Base-by-base conservation (phyloP, 2,113 vertebrate genomes). In the Syngnathus typhle region DNA sequence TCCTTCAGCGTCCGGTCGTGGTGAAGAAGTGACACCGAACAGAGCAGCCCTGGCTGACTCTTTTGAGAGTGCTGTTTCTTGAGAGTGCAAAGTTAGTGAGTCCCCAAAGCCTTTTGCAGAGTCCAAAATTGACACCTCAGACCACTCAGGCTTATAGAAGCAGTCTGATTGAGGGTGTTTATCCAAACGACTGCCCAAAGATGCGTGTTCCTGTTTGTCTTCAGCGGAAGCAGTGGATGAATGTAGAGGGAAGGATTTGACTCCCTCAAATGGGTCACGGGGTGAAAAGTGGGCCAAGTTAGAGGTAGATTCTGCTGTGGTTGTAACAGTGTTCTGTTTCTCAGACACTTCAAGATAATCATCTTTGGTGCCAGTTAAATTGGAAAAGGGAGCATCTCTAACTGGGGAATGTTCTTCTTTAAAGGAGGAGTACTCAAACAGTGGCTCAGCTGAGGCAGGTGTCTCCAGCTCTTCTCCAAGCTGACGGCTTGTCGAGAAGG, bases 311-410 rank as follows among this genome's bases (percentile, higher is more conserved):
- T 91, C 91, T 19, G 89, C 87, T 41, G 83, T 75, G 51, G 73
- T 78, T 19, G 77, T 55, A 46, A 73, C 13, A 12, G 88, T 72
- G 54, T 84, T 82, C 56, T 89, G 87, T 71, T 94, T 94, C 77
- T 95, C 90, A 19, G 94, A 94, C 39, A 98, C 96, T 79, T 98
- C 95, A 56, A 99, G 77, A 76, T 96, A 98, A 65, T 95, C 93
- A 21, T 96, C 93, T 76, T 93, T 93, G n/a, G 84, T 52, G 3
- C 87, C 87, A 74, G 73, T 75, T 41, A 90, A 85, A 84, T 81
- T 68, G 73, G 82, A 82, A 84, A 89, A 82, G 19, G 90, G 80
- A 64, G 81, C 77, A 51, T 88, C 88, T 69, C 90, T 85, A 60
- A 88, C 77, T 56, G 90, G 85, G 13, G 92, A 89, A 69, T 85